Percentiles rank a stretch among this genome's conserved stretches.
These are phyloP conservation scores for Rhinoraja longicauda DNA, from an alignment of 2,797 vertebrate species.

Conservation along the genomic window DNA sequence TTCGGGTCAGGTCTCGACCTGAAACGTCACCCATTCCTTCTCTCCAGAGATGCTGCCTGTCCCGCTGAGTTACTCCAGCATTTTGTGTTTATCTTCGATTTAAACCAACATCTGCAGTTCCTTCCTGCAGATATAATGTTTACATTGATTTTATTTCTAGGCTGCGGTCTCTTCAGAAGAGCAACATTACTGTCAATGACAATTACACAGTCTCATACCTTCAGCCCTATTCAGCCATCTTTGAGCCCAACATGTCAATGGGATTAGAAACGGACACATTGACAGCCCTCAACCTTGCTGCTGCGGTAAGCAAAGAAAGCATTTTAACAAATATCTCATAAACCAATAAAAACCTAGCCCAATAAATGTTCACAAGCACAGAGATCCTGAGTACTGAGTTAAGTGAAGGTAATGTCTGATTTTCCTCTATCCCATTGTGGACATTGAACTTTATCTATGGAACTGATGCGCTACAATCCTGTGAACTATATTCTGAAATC, in stretches of 20 bases:
- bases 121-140: neutral
- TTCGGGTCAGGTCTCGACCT: too few species aligned
- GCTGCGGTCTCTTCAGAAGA: constrained; percentile 73
- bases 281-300: constrained; percentile 77
- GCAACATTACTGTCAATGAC: constrained; percentile 57
- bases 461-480: too few species aligned
- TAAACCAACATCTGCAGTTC: too few species aligned
- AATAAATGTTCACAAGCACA: neutral
- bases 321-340: neutral
- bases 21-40: too few species aligned
- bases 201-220: constrained; percentile 68
- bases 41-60: too few species aligned
- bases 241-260: constrained; percentile 69
- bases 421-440: too few species aligned
- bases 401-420: too few species aligned
- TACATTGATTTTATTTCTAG: constrained; percentile 53
- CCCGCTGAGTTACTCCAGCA: too few species aligned
- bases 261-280: constrained; percentile 73
- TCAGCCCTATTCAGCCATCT: constrained; percentile 65
- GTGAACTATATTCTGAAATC: too few species aligned
- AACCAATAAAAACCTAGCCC: neutral
- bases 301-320: constrained; percentile 71
- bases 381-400: neutral
- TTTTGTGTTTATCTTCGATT: too few species aligned
- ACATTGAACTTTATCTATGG: too few species aligned